Percentiles rank a stretch among this genome's conserved stretches.
These are phyloP conservation scores for Syngnathus floridae DNA, from an alignment of 2,113 vertebrate species.

Conservation along the genomic window DNA sequence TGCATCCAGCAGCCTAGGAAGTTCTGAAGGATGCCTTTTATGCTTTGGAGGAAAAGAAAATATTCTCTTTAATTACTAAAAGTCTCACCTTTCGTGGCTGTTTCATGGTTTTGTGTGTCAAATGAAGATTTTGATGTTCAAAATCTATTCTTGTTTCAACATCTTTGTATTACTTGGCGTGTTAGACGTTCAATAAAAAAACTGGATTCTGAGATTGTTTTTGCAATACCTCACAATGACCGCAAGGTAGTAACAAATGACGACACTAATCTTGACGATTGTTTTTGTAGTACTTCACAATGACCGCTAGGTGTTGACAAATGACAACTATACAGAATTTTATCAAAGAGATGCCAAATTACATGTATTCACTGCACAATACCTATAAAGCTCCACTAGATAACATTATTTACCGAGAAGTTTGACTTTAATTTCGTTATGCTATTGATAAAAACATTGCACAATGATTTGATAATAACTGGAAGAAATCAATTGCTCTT, in stretches of 20 bases:
- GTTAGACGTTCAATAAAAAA: constrained; percentile 31
- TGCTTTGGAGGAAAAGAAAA: not conserved
- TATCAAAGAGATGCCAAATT: not conserved
- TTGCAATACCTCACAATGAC: not conserved
- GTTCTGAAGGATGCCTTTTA: constrained; percentile 64
- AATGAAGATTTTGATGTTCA: not conserved
- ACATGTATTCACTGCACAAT: not conserved
- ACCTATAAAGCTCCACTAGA: not conserved
- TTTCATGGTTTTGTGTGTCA: not conserved
- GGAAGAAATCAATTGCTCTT: too few species aligned
- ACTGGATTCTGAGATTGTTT: constrained; percentile 16
- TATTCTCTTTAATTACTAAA: constrained; percentile 6
- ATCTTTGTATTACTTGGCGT: constrained; percentile 33
- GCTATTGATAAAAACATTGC: too few species aligned
- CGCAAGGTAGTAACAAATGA: constrained; percentile 37
- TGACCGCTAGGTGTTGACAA: too few species aligned
- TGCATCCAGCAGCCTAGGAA: constrained; percentile 92
- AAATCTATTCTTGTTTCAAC: not conserved
- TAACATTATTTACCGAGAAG: not conserved
- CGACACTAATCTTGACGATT: not conserved
- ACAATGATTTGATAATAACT: too few species aligned
- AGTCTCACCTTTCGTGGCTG: constrained; percentile 3
- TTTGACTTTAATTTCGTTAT: too few species aligned
- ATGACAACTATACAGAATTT: too few species aligned
- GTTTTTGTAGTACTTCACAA: not conserved